Percentiles rank a stretch among this genome's conserved stretches.
Evolutionary conservation across 2,113 vertebrate species (phyloP).

Genomic region (Nestor notabilis): DNA sequence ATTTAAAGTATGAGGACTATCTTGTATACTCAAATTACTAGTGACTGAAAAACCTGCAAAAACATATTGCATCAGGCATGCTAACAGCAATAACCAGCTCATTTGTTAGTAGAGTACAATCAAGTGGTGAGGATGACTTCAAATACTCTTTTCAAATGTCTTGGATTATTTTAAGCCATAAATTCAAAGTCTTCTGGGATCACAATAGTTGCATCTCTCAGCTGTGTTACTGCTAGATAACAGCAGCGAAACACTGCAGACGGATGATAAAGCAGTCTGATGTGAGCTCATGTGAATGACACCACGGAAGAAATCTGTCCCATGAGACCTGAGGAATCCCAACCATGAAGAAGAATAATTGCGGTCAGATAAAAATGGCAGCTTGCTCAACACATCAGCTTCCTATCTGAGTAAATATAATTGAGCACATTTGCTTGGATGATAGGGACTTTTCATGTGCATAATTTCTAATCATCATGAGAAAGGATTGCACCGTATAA

Average conservation of each 20-base stretch:
- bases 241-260: slow-evolving; percentile 18
- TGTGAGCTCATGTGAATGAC: slow-evolving; percentile 29
- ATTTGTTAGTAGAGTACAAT: not conserved
- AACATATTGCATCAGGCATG: not conserved
- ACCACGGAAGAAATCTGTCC: slow-evolving; percentile 28
- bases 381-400: not conserved
- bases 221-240: slow-evolving; percentile 49
- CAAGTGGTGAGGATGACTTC: not conserved
- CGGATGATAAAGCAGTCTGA: slow-evolving; percentile 48
- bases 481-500: not conserved
- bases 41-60: not conserved
- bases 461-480: not conserved
- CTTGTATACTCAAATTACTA: not conserved
- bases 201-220: not conserved
- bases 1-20: not conserved
- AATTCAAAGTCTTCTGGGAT: slow-evolving; percentile 43
- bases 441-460: not conserved
- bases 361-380: slow-evolving; percentile 20
- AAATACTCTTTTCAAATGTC: not conserved
- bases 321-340: slow-evolving; percentile 10
- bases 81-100: not conserved
- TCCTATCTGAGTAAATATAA: slow-evolving; percentile 11
- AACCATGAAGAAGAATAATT: slow-evolving; percentile 37
- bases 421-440: slow-evolving; percentile 3
- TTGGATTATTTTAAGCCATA: slow-evolving; percentile 23